Percentiles rank a stretch among this genome's conserved stretches.
Conservation (phyloP, 2,888 invertebrate species). For the Hirtodrosophila cameraria region DNA sequence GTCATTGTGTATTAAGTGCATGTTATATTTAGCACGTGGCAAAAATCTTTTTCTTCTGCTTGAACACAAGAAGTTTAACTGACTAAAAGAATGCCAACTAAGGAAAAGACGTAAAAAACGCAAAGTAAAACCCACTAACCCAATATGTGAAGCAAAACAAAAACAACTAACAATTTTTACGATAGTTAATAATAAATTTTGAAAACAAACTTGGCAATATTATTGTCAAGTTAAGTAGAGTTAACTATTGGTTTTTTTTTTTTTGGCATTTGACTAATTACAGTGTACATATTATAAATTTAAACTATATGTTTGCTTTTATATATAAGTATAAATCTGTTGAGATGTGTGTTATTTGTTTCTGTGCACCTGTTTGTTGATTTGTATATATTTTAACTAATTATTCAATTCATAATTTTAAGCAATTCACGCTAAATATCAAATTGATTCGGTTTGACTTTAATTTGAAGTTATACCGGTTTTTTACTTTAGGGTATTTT, state of each 20-base stretch:
- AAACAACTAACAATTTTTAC: constrained; percentile 1
- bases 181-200: constrained; percentile 21
- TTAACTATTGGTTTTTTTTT: constrained; percentile 27
- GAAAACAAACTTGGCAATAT: constrained; percentile 17
- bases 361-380: constrained; percentile 4
- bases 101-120: neutral
- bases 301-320: neutral
- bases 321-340: neutral
- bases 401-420: constrained; percentile 12
- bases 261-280: constrained; percentile 11
- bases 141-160: constrained; percentile 5
- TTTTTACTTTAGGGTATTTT: constrained; percentile 23
- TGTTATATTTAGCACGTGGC: constrained; percentile 59
- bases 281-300: constrained; percentile 8
- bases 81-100: neutral
- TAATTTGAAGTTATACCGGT: constrained; percentile 41
- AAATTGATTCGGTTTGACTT: constrained; percentile 26
- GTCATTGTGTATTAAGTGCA: constrained; percentile 29
- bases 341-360: neutral
- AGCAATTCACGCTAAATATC: constrained; percentile 33
- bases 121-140: constrained; percentile 11
- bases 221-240: constrained; percentile 16
- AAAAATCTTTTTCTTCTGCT: constrained; percentile 32
- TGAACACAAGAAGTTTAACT: constrained; percentile 9
- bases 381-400: constrained; percentile 2